Base-by-base conservation (phyloP, 1,140 invertebrate genomes). In the Neotoxoptera formosana region DNA sequence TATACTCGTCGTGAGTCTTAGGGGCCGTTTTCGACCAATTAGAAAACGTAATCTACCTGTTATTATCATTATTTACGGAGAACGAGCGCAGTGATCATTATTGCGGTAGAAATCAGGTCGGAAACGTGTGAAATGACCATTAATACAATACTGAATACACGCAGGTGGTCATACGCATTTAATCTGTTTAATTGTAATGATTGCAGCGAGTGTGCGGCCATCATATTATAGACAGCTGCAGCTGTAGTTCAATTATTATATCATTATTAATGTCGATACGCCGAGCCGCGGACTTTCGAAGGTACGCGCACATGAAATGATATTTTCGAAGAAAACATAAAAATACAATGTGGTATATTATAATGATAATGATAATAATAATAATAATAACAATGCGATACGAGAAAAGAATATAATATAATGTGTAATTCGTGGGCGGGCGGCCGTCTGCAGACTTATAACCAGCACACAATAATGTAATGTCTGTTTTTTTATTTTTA, bases 171-270 rank as follows among this genome's bases (percentile, higher is more conserved):
- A 25, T 84, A 84, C 36, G 45, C n/a, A 11, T 41, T 84, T 41
- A 14, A 84, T 41, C 9, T 45, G 36, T 41, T 41, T 84, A 84
- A 84, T 84, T 84, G 41, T 11, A 45, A 84, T 84, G 45, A 84
- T n/a, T n/a, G n/a, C n/a, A n/a, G n/a, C 36, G 36, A 84, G 83
- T 41, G 9, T 76, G 60, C n/a, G n/a, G n/a, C n/a, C n/a, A n/a
- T n/a, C n/a, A n/a, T n/a, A n/a, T n/a, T n/a, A n/a, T n/a, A n/a
- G 60, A 30, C 60, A 76, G n/a, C 23, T 84, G 83, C 4, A 41
- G 41, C n/a, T n/a, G n/a, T 84, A 41, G 36, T 84, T 84, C 36
- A 84, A 84, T 84, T 84, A 84, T 41, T 84, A 36, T 84, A 45
- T n/a, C n/a, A n/a, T 21, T 45, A 84, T 25, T 84, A 84, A 84